Evolutionary conservation across 2,888 invertebrate genomes (phyloP).

Genomic region (Catocala nupta): DNA sequence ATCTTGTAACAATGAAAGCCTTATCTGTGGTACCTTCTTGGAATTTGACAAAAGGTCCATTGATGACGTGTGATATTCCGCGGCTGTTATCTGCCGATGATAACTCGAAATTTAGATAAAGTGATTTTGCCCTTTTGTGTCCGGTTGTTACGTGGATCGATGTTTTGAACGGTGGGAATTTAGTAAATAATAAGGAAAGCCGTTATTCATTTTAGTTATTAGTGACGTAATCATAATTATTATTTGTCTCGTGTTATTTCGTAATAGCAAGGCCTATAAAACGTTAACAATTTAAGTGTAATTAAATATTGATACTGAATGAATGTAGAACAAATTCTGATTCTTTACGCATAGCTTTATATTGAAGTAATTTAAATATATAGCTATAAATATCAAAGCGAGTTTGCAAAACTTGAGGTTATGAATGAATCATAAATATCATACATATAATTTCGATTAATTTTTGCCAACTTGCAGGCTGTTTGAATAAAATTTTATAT

Average conservation of each 20-base stretch:
- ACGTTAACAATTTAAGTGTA: too few relatives aligned
- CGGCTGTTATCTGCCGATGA: constrained; percentile 51
- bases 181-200: constrained; percentile 11
- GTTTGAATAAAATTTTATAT: too few relatives aligned
- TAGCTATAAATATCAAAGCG: too few relatives aligned
- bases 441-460: too few relatives aligned
- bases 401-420: too few relatives aligned
- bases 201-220: neutral
- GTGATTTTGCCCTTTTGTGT: constrained; percentile 24
- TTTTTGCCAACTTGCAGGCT: too few relatives aligned
- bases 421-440: too few relatives aligned
- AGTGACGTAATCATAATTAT: constrained; percentile 6
- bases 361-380: too few relatives aligned
- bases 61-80: constrained; percentile 61
- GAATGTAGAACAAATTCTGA: too few relatives aligned
- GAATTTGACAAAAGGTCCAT: constrained; percentile 46
- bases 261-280: neutral
- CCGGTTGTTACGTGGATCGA: constrained; percentile 15
- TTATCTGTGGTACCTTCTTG: constrained; percentile 44
- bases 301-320: too few relatives aligned
- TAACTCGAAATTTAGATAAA: constrained; percentile 30
- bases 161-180: constrained; percentile 18
- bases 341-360: too few relatives aligned
- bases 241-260: neutral
- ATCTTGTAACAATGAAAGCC: constrained; percentile 43